Percentiles rank a stretch among this genome's conserved stretches.
Conservation (phyloP, 2,888 invertebrate species). For the Opisthograptis luteolata region DNA sequence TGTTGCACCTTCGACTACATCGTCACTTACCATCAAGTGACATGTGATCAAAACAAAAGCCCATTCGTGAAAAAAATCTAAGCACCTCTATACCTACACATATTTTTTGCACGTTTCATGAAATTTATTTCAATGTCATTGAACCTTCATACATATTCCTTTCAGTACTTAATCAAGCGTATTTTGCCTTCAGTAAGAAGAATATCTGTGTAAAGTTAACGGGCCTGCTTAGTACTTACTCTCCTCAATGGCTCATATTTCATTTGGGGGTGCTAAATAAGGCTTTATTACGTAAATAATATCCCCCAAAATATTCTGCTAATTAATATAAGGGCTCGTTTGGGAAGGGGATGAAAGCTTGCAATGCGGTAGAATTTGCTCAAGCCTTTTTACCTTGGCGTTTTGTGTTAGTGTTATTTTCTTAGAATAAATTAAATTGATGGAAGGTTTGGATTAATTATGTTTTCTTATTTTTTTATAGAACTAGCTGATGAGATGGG, state of each 20-base stretch:
- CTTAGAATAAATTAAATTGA: slow-evolving; percentile 13
- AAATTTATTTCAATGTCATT: no score
- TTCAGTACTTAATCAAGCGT: no score
- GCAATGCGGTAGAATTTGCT: slow-evolving; percentile 35
- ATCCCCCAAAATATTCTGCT: slow-evolving; percentile 80
- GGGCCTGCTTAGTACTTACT: slow-evolving; percentile 69
- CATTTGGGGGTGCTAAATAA: slow-evolving; percentile 77
- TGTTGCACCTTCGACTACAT: no score
- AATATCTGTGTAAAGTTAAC: slow-evolving; percentile 47
- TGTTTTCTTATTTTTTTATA: no score
- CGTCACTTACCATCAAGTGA: no score
- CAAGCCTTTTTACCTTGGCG: slow-evolving; percentile 19
- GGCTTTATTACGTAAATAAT: slow-evolving; percentile 82
- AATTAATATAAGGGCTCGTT: slow-evolving; percentile 79
- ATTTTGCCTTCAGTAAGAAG: slow-evolving; percentile 18
- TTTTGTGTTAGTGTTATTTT: slow-evolving; percentile 42
- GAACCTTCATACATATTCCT: no score
- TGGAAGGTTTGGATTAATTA: background rate
- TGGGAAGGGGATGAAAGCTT: slow-evolving; percentile 52
- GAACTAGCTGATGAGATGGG: no score
- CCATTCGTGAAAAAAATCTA: no score
- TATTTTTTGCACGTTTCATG: no score
- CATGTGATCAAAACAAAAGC: no score
- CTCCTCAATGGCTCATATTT: slow-evolving; percentile 79
- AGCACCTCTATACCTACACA: no score